A percentile compares a stretch with the other conserved stretches of the same genome.
Conservation (phyloP, 2,113 vertebrate genomes). For the Australoheros scitulus region DNA sequence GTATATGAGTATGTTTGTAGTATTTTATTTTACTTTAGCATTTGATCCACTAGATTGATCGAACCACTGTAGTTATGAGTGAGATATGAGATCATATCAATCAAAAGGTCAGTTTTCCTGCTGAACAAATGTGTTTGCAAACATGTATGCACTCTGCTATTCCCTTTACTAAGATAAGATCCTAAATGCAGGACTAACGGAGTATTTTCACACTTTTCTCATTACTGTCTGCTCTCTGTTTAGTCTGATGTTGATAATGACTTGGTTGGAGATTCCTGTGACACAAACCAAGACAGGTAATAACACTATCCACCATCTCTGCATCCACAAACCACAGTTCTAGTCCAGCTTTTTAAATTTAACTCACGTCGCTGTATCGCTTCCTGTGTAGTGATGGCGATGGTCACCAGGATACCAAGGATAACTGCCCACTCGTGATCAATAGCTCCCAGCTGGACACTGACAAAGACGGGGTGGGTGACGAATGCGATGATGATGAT, state of each 20-base stretch:
- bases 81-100: not conserved
- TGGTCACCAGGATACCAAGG: constrained; percentile 96
- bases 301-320: not conserved
- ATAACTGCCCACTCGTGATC: constrained; percentile 94
- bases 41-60: not conserved
- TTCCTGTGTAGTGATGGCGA: constrained; percentile 87
- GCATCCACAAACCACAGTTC: not conserved
- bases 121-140: not conserved
- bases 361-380: constrained; percentile 7
- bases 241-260: constrained; percentile 97
- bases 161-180: not conserved
- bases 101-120: not conserved
- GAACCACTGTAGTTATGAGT: not conserved
- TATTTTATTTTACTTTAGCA: not conserved
- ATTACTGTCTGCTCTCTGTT: constrained; percentile 59
- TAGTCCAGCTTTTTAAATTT: not conserved
- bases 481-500: constrained; percentile 96
- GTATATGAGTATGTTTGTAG: not conserved
- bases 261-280: constrained; percentile 96
- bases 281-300: constrained; percentile 99
- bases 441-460: constrained; percentile 97
- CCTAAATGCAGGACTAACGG: not conserved
- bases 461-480: constrained; percentile 93
- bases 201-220: not conserved
- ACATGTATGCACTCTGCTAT: not conserved